phyloP scores from a whole-genome alignment of 1,140 invertebrate genomes.

The Monomorium pharaonis region DNA sequence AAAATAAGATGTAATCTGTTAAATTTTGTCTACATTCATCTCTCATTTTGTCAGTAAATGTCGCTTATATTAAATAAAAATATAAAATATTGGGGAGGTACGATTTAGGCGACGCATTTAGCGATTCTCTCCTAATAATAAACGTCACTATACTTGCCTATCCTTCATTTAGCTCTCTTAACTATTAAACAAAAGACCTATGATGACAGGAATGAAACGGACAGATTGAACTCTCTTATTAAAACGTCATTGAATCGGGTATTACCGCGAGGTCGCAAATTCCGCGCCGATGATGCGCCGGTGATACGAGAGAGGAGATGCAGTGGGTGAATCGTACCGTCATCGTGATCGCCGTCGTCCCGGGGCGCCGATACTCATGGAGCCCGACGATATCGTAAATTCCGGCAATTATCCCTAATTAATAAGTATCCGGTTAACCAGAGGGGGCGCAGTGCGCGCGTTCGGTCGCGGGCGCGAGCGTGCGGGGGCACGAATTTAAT shows the following conservation, averaged over 20 bases:
- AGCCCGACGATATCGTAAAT: conserved; percentile 79
- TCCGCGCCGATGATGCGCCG: not conserved
- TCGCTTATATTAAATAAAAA: too few species aligned
- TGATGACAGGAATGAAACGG: not conserved
- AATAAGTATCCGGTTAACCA: conserved; percentile 77
- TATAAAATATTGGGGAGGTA: too few species aligned
- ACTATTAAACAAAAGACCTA: not conserved
- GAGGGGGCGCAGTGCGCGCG: conserved; percentile 17
- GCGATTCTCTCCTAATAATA: not conserved
- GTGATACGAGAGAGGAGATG: not conserved
- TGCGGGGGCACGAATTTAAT: conserved; percentile 75
- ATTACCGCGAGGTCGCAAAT: conserved; percentile 9
- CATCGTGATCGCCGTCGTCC: not conserved
- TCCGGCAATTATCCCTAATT: conserved; percentile 81
- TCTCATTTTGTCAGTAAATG: too few species aligned
- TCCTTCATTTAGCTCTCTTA: not conserved
- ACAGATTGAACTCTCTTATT: not conserved
- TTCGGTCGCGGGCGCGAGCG: conserved; percentile 19
- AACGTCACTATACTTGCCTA: too few species aligned
- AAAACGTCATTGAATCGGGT: not conserved
- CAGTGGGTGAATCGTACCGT: conserved; percentile 5
- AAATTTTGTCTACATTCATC: too few species aligned
- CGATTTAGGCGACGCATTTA: too few species aligned
- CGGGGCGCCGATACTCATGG: conserved; percentile 46
- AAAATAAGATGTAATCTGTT: too few species aligned